phyloP scores from a whole-genome alignment of 2,113 vertebrate genomes.

The Regulus satrapa region DNA sequence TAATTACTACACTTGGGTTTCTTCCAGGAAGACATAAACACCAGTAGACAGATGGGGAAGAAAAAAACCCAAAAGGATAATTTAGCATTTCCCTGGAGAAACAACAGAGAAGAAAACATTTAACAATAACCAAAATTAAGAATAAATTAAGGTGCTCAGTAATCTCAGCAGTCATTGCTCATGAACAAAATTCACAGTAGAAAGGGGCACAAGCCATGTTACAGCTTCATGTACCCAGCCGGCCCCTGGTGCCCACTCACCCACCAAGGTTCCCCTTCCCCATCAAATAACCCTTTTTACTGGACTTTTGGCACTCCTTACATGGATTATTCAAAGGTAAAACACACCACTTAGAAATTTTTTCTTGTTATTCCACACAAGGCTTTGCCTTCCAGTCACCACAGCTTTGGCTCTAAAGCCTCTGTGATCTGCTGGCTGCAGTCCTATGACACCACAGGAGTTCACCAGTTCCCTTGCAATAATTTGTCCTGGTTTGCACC shows the following conservation, averaged over 20 bases:
- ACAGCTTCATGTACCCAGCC: background rate
- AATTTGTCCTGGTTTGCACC: background rate
- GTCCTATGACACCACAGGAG: background rate
- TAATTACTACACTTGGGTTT: slow-evolving; percentile 46
- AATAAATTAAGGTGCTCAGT: slow-evolving; percentile 26
- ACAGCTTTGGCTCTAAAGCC: background rate
- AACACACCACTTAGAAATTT: background rate
- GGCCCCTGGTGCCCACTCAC: background rate
- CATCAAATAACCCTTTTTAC: background rate
- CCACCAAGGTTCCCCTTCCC: background rate
- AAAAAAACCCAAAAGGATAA: background rate
- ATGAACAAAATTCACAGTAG: background rate
- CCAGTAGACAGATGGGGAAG: background rate
- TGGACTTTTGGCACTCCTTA: background rate
- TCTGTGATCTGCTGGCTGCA: background rate
- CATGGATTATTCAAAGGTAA: background rate
- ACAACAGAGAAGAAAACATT: background rate
- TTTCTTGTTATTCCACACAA: background rate
- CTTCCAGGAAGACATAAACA: slow-evolving; percentile 47
- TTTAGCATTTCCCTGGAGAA: slow-evolving; percentile 44
- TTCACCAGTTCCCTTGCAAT: background rate
- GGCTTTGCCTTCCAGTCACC: background rate
- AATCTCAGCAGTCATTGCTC: background rate
- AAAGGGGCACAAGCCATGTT: background rate
- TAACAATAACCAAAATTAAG: slow-evolving; percentile 1